Base-by-base conservation (phyloP, 2,113 vertebrate species). In the Pachycephala philippinensis region DNA sequence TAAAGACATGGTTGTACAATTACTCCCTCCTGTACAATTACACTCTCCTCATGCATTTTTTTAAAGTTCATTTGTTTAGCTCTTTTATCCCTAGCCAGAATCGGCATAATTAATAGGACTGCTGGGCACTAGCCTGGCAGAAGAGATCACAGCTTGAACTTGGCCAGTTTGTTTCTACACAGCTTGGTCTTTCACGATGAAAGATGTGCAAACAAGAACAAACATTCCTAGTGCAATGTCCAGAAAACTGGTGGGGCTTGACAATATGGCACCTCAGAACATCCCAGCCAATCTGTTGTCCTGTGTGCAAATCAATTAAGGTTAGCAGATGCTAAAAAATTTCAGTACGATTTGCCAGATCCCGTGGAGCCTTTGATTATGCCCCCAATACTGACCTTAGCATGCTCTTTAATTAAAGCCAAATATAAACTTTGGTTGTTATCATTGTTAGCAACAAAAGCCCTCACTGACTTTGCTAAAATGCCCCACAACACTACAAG, bases 101-200 rank as follows among this genome's bases (percentile, higher is more conserved):
- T 3, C 8, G 6, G 85, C 71, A 75, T 71, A 91, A 92, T 95
- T 95, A 91, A 92, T 60, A 93, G 47, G 84, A 91, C 87, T 88
- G 59, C 84, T 90, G 85, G 82, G 81, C 74, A 79, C 57, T 49
- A 94, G 65, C 31, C 69, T 86, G 42, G 66, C 85, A 96, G 82
- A 92, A 96, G 63, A 95, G 33, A 91, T 80, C 93, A 91, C 95
- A 96, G 95, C 75, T 94, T 96, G 95, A 95, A 95, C 17, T 85
- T 94, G 93, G 82, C 75, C 74, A 35, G 8, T 63, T 85, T 90
- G 14, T 69, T 76, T 70, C 87, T 77, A 87, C 71, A 79, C 75
- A 95, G 75, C 33, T 93, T 92, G 79, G 71, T 80, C 82, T 81
- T 92, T 74, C 83, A 23, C 18, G 10, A 83, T 52, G 59, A 94